Evolutionary conservation across 2,113 vertebrate species (phyloP).

Genomic region (Dicaeum eximium): DNA sequence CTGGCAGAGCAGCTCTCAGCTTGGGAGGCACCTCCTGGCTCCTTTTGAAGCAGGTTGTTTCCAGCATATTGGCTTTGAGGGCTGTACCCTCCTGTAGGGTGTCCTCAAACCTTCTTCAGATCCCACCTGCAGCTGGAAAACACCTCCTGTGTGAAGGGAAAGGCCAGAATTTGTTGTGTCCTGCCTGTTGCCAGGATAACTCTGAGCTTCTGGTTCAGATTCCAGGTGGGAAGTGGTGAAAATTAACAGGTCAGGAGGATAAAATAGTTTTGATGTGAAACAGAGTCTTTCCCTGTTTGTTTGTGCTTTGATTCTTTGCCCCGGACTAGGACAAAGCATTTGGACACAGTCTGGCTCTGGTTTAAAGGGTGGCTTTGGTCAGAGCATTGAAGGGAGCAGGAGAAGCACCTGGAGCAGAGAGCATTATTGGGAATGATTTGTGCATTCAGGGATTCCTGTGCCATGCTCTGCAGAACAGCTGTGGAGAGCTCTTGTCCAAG

Average conservation of each 20-base stretch:
- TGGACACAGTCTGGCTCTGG: neutral
- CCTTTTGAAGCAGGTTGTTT: neutral
- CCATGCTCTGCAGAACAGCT: neutral
- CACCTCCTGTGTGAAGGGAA: neutral
- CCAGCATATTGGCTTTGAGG: neutral
- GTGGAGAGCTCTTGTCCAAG: neutral
- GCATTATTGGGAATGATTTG: rapidly evolving
- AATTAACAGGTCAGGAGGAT: neutral
- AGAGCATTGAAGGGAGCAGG: neutral
- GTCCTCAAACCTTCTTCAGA: neutral
- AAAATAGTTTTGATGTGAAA: neutral
- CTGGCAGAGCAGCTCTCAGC: neutral
- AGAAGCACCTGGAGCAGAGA: neutral
- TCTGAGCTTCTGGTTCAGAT: neutral
- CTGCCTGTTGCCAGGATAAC: neutral
- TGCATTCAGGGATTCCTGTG: neutral
- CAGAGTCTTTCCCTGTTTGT: neutral
- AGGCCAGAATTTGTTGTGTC: neutral
- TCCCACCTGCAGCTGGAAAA: neutral
- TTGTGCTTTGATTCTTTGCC: neutral
- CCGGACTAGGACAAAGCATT: neutral
- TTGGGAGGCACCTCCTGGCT: neutral
- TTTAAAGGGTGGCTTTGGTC: neutral
- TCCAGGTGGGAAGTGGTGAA: neutral
- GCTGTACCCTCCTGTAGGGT: neutral